Percentiles rank a stretch among this genome's conserved stretches.
Evolutionary conservation across 2,888 invertebrate species (phyloP).

Genomic region (Eristalis tenax): DNA sequence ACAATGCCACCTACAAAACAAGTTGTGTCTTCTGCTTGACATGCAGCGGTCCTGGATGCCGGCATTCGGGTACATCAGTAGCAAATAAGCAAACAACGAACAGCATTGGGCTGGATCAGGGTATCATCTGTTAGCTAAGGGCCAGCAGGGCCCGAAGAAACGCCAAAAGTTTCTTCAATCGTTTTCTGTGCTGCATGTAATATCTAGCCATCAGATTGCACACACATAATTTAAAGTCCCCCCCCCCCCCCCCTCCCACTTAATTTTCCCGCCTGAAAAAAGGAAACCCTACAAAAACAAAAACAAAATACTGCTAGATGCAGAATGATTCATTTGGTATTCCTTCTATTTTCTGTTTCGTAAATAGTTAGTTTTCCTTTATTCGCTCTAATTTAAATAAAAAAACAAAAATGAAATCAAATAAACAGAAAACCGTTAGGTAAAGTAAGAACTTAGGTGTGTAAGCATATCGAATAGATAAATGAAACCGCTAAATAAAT

Average conservation of each 20-base stretch:
- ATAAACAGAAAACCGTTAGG: constrained; percentile 49
- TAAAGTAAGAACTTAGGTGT: constrained; percentile 63
- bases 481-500: constrained; percentile 59
- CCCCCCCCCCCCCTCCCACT: neutral
- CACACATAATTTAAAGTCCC: neutral
- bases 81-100: constrained; percentile 78
- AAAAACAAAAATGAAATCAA: constrained; percentile 2
- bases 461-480: constrained; percentile 71
- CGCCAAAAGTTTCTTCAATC: constrained; percentile 81
- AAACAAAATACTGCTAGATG: neutral
- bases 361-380: constrained; percentile 53
- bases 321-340: constrained; percentile 16
- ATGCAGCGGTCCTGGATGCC: constrained; percentile 75
- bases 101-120: constrained; percentile 80
- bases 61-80: constrained; percentile 75
- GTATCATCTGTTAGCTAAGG: constrained; percentile 82
- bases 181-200: constrained; percentile 80
- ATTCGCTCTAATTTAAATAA: constrained; percentile 55
- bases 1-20: constrained; percentile 72
- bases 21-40: constrained; percentile 76
- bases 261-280: neutral
- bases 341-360: constrained; percentile 54
- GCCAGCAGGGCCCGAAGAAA: constrained; percentile 80
- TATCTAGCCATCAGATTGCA: constrained; percentile 58
- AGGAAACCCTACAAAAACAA: too few relatives aligned